phyloP scores from a whole-genome alignment of 2,888 invertebrate species.

The Asteroscopus sphinx region DNA sequence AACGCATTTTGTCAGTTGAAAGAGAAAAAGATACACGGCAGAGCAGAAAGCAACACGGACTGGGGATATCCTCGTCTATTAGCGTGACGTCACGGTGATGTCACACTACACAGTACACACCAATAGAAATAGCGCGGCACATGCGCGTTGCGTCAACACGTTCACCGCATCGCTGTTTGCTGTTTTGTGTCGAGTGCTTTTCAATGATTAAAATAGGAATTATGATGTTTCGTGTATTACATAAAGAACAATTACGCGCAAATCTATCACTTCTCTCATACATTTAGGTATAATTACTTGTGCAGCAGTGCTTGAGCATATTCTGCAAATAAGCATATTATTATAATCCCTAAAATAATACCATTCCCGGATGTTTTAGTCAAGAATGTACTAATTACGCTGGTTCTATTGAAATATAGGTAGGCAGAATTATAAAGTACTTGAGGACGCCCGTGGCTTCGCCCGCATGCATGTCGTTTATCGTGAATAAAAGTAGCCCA shows the following conservation, averaged over 20 bases:
- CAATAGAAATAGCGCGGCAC: constrained; percentile 83
- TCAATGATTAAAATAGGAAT: constrained; percentile 49
- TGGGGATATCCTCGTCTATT: constrained; percentile 86
- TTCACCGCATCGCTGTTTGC: constrained; percentile 69
- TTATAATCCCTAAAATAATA: no score
- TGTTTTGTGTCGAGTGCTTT: constrained; percentile 65
- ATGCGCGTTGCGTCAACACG: constrained; percentile 86
- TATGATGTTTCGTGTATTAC: constrained; percentile 31
- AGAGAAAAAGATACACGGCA: constrained; percentile 45
- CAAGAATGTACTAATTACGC: no score
- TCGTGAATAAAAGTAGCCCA: no score
- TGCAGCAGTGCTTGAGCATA: no score
- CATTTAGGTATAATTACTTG: no score
- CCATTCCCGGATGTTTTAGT: no score
- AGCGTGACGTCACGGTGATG: constrained; percentile 86
- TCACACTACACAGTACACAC: constrained; percentile 82
- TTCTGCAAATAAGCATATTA: no score
- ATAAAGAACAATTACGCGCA: constrained; percentile 21
- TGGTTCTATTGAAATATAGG: no score
- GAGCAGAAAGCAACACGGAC: constrained; percentile 55
- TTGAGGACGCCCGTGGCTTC: no score
- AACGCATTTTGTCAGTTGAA: constrained; percentile 37
- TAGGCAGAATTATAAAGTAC: no score
- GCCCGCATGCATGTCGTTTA: no score
- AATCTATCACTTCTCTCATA: background rate